Evolutionary conservation across 2,797 vertebrate species (phyloP).

Genomic region (Carapus acus): DNA sequence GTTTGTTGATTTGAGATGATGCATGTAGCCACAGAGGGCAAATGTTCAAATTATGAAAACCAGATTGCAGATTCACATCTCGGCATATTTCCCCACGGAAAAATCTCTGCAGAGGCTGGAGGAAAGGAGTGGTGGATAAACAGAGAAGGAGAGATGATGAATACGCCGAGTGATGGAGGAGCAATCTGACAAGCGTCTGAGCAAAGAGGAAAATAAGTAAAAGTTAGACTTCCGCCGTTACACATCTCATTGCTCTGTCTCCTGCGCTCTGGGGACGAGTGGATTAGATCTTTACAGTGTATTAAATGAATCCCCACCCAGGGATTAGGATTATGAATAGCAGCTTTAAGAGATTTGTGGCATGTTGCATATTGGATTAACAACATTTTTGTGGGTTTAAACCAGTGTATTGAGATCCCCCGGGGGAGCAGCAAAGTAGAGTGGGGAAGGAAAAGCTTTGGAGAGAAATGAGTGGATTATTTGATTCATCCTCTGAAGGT

Average conservation of each 20-base stretch:
- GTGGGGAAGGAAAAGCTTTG: conserved; percentile 22
- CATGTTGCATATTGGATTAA: conserved; percentile 60
- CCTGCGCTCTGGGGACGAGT: conserved; percentile 28
- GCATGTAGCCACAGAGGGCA: conserved; percentile 56
- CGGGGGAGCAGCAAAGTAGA: conserved; percentile 21
- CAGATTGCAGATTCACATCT: conserved; percentile 62
- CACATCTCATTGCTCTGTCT: conserved; percentile 28
- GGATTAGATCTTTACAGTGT: conserved; percentile 64
- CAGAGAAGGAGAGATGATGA: conserved; percentile 22
- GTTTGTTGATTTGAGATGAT: conserved; percentile 65
- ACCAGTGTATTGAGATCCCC: conserved; percentile 36
- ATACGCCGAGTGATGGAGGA: conserved; percentile 28
- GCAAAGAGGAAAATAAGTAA: conserved; percentile 31
- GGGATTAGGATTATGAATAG: conserved; percentile 56
- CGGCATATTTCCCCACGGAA: conserved; percentile 59
- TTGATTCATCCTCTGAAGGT: conserved; percentile 43
- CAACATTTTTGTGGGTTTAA: conserved; percentile 50
- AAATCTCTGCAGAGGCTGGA: conserved; percentile 34
- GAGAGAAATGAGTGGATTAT: conserved; percentile 38
- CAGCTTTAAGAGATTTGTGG: conserved; percentile 51
- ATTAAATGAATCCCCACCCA: conserved; percentile 58
- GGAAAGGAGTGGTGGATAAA: conserved; percentile 40
- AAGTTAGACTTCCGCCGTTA: conserved; percentile 44
- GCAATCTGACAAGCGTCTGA: conserved; percentile 31
- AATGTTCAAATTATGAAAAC: conserved; percentile 65